Percentiles rank a stretch among this genome's conserved stretches.
Evolutionary conservation across 2,797 vertebrate species (phyloP).

Genomic region (Pampus argenteus): DNA sequence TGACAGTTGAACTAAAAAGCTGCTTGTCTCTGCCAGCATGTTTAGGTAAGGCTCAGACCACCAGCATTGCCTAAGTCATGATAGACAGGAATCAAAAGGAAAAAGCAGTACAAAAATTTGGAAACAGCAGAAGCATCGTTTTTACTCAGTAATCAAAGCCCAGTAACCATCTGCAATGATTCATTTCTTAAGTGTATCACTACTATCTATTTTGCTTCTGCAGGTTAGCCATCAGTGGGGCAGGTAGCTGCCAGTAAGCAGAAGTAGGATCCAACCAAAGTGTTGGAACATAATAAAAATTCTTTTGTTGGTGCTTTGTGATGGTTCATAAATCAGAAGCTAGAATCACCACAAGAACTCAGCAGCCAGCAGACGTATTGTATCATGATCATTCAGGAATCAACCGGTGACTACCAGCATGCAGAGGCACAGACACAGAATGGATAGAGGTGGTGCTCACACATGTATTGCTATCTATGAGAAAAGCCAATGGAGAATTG

Average conservation of each 20-base stretch:
- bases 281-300: slow-evolving; percentile 49
- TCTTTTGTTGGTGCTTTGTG: slow-evolving; percentile 50
- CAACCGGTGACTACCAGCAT: slow-evolving; percentile 40
- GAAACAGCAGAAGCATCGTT: slow-evolving; percentile 4
- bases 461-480: slow-evolving; percentile 46
- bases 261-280: slow-evolving; percentile 35
- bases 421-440: slow-evolving; percentile 18
- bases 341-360: slow-evolving; percentile 44
- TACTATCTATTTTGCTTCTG: slow-evolving; percentile 22
- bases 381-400: slow-evolving; percentile 52
- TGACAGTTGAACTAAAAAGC: slow-evolving; percentile 49
- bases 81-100: slow-evolving; percentile 5
- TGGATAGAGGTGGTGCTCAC: slow-evolving; percentile 8
- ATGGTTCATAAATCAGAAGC: slow-evolving; percentile 47
- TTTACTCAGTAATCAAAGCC: background rate
- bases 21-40: slow-evolving; percentile 36
- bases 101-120: background rate
- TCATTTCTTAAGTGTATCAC: slow-evolving; percentile 13
- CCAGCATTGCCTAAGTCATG: slow-evolving; percentile 14
- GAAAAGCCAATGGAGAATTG: slow-evolving; percentile 32
- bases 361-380: slow-evolving; percentile 51
- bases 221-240: slow-evolving; percentile 37
- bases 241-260: slow-evolving; percentile 49
- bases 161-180: slow-evolving; percentile 20
- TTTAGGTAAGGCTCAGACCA: slow-evolving; percentile 15